Percentiles rank a stretch among this genome's conserved stretches.
Conservation (phyloP, 2,797 vertebrate species). For the Danio choprae region DNA sequence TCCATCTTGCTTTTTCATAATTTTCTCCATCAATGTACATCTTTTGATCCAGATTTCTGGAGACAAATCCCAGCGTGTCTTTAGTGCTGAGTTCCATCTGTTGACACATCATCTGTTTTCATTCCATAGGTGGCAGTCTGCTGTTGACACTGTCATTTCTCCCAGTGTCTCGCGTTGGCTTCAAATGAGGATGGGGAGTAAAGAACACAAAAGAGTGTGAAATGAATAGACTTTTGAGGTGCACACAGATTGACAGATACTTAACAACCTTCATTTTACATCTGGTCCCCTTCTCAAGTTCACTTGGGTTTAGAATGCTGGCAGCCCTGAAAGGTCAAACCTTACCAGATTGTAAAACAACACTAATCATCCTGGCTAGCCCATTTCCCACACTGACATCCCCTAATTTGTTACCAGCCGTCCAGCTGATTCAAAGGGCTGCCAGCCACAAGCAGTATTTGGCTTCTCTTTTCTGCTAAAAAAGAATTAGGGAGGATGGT, state of each 20-base stretch:
- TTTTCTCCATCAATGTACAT: constrained; percentile 37
- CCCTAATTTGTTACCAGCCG: constrained; percentile 63
- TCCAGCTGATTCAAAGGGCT: constrained; percentile 56
- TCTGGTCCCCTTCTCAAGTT: constrained; percentile 59
- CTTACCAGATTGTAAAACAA: constrained; percentile 69
- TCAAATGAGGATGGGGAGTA: constrained; percentile 52
- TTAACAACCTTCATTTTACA: constrained; percentile 62
- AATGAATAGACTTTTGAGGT: constrained; percentile 52
- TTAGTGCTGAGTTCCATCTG: constrained; percentile 8
- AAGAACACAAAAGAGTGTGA: constrained; percentile 53
- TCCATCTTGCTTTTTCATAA: not conserved
- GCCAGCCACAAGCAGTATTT: constrained; percentile 56
- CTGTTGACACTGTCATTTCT: constrained; percentile 41
- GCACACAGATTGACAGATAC: constrained; percentile 54
- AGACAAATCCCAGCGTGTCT: constrained; percentile 40
- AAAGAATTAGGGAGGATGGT: constrained; percentile 45
- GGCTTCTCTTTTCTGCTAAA: constrained; percentile 54
- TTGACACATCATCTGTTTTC: constrained; percentile 24
- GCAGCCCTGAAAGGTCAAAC: constrained; percentile 73
- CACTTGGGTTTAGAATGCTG: constrained; percentile 61
- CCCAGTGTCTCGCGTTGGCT: constrained; percentile 23
- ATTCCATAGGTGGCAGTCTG: constrained; percentile 29
- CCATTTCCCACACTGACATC: constrained; percentile 71
- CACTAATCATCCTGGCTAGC: constrained; percentile 74
- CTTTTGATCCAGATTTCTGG: not conserved